Percentiles rank a stretch among this genome's conserved stretches.
Evolutionary conservation across 2,113 vertebrate genomes (phyloP).

Genomic region (Notarius quadriscutis): DNA sequence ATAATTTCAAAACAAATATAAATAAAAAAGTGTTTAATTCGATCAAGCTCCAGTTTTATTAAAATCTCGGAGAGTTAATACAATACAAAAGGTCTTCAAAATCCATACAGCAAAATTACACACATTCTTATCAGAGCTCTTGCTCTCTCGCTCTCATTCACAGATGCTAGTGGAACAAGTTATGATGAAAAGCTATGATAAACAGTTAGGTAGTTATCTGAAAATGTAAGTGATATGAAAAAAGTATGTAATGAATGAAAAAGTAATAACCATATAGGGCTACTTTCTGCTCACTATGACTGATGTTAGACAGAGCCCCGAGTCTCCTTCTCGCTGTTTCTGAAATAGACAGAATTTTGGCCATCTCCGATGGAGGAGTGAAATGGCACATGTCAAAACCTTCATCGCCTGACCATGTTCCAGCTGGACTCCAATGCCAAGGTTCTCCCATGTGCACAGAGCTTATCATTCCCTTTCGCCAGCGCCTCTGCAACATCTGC

Average conservation of each 20-base stretch:
- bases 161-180: not conserved
- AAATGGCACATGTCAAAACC: slow-evolving; percentile 60
- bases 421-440: slow-evolving; percentile 46
- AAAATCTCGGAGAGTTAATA: too few species aligned
- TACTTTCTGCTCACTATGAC: slow-evolving; percentile 8
- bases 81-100: too few species aligned
- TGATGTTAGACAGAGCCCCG: slow-evolving; percentile 59
- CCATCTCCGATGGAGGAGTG: slow-evolving; percentile 42
- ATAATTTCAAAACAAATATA: not conserved
- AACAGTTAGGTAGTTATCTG: not conserved
- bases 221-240: slow-evolving; percentile 22
- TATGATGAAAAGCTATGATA: not conserved
- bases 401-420: slow-evolving; percentile 59
- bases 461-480: slow-evolving; percentile 35
- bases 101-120: not conserved
- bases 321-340: slow-evolving; percentile 13
- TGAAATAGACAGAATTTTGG: slow-evolving; percentile 30
- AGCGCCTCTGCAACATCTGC: slow-evolving; percentile 47
- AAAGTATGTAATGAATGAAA: not conserved
- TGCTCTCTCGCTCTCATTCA: not conserved
- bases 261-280: not conserved
- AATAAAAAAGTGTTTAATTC: not conserved
- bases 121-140: not conserved
- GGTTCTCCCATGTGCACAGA: slow-evolving; percentile 17
- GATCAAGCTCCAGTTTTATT: not conserved